Percentiles rank a stretch among this genome's conserved stretches.
Conservation (phyloP, 2,888 invertebrate species). For the Himalopsyche japonica region DNA sequence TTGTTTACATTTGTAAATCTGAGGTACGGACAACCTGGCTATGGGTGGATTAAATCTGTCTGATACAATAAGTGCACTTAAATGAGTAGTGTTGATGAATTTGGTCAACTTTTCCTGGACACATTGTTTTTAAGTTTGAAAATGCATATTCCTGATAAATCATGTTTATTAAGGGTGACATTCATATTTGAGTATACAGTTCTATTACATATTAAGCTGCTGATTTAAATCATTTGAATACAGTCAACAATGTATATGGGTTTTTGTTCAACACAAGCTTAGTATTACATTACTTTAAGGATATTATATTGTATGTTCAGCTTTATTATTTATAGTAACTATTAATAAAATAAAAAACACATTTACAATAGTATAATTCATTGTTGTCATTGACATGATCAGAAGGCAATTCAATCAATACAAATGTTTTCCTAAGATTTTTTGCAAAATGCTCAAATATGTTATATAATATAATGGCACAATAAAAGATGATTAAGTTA, state of each 20-base stretch:
- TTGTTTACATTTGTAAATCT: too few relatives aligned
- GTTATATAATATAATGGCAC: too few relatives aligned
- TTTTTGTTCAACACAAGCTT: background rate
- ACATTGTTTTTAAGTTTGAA: too few relatives aligned
- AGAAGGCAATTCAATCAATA: background rate
- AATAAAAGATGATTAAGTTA: too few relatives aligned
- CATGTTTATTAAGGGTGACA: background rate
- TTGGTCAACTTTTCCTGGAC: too few relatives aligned
- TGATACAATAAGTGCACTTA: too few relatives aligned
- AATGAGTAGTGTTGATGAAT: too few relatives aligned
- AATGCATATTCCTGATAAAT: background rate
- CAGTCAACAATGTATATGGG: background rate
- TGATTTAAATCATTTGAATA: background rate
- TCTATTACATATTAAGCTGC: background rate
- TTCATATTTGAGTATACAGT: background rate
- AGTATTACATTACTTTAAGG: background rate
- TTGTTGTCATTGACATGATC: background rate
- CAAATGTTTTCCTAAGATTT: too few relatives aligned
- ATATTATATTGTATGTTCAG: background rate
- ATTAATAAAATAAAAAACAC: background rate
- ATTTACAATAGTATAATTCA: background rate
- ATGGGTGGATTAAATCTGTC: too few relatives aligned
- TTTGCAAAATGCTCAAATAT: too few relatives aligned
- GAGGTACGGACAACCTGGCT: too few relatives aligned
- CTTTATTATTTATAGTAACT: background rate